Evolutionary conservation across 1,140 invertebrate species (phyloP), one percentile per base, ranked within the genome.

Genomic region (Drosophila ananassae): DNA sequence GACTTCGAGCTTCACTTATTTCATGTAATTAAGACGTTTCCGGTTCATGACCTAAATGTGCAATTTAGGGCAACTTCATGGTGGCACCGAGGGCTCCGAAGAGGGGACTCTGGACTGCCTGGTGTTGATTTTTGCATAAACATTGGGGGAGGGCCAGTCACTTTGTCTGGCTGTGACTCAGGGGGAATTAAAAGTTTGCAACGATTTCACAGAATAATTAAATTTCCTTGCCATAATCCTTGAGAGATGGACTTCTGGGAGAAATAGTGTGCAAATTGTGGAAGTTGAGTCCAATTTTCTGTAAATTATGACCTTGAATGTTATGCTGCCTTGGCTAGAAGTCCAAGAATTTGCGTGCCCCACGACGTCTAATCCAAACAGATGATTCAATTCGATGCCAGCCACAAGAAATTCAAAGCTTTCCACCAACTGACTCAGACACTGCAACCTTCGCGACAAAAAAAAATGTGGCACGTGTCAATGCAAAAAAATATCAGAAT

Each of bases 1-100:
- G 80, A 72, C 72, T 79, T 84, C 73, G 73, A 84, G 80, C 76
- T 71, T 78, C 72, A 73, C 76, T 79, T 84, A 76, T 79, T 77
- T 67, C 51, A 57, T 78, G 80, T 83, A 83, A 84, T 83, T 83
- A 83, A 83, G 76, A 84, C 80, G 71, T 83, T 83, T 83, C 80
- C 80, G 76, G 80, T 77, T 83, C 72, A 84, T 84, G 80, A 84
- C 80, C 80, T 59, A 84, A 80, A 80, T 80, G 77, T 57, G 68
- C 64, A 74, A 57, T 59, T 56, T 59, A 63, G 58, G 59, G 44
- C 58, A 54, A 60, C 48, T 41, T n/a, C 51, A 41, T 46, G 41
- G 44, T 39, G 44, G 37, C 10, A 7, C n/a, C 10, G 9, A 12
- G 22, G 37, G 22, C 8, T 30, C 12, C 4, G 7, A 4, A n/a